Percentiles rank a stretch among this genome's conserved stretches.
phyloP scores from a whole-genome alignment of 2,888 invertebrate genomes.

The Drosophila hamatofila region DNA sequence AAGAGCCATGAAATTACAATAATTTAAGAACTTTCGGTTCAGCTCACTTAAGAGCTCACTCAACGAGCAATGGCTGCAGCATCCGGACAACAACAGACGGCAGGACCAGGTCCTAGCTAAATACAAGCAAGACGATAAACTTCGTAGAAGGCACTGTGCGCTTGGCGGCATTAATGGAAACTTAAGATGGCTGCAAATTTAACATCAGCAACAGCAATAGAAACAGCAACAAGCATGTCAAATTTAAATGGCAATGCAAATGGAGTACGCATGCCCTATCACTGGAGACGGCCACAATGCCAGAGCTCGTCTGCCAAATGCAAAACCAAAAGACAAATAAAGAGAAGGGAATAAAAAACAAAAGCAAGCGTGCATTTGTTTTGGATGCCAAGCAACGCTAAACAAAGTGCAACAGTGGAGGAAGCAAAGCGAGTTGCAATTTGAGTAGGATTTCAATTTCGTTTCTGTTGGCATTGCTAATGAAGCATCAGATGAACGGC shows the following conservation, averaged over 20 bases:
- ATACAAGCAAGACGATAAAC: constrained; percentile 21
- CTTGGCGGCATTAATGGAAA: constrained; percentile 61
- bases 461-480: constrained; percentile 53
- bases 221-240: constrained; percentile 34
- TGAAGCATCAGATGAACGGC: constrained; percentile 52
- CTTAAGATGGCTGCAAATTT: constrained; percentile 61
- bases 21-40: constrained; percentile 69
- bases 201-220: constrained; percentile 18
- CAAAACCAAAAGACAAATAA: constrained; percentile 60
- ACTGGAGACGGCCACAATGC: constrained; percentile 15
- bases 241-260: constrained; percentile 57
- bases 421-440: constrained; percentile 30
- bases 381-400: constrained; percentile 19
- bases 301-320: constrained; percentile 50
- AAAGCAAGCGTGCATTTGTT: constrained; percentile 49
- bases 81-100: neutral
- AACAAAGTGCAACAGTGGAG: constrained; percentile 26
- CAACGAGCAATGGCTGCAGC: constrained; percentile 26
- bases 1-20: constrained; percentile 65
- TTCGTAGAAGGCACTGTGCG: constrained; percentile 25
- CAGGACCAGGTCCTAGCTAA: constrained; percentile 4
- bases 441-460: constrained; percentile 42
- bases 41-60: constrained; percentile 51
- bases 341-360: constrained; percentile 18
- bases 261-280: constrained; percentile 17